Base-by-base conservation (phyloP, 2,888 invertebrate species). In the Stenodera caucasica region DNA sequence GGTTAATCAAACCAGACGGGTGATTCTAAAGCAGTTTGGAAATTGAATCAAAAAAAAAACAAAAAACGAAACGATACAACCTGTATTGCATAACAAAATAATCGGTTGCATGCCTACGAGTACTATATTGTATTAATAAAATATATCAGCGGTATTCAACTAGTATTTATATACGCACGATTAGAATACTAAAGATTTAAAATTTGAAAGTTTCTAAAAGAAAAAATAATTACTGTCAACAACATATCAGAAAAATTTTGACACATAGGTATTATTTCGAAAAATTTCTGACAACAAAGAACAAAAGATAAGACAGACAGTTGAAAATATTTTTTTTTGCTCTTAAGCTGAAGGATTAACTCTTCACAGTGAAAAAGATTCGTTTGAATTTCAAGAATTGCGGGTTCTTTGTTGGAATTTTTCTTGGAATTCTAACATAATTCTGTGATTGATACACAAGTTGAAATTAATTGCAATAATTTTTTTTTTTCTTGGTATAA, bases 1-100 rank as follows among this genome's bases (percentile, higher is more conserved):
- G 76, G 74, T 80, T 80, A 80, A 80, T 80, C 80, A 80, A 77
- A 72, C 70, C 68, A 62, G 57, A 66, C 15, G 15, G 32, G 11
- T 5, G 15, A 21, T 45, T n/a, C n/a, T n/a, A n/a, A n/a, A n/a
- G n/a, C n/a, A n/a, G n/a, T n/a, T n/a, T n/a, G n/a, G n/a, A n/a
- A n/a, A n/a, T n/a, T n/a, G n/a, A n/a, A n/a, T n/a, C n/a, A n/a
- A n/a, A n/a, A n/a, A n/a, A n/a, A n/a, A n/a, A n/a, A n/a, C n/a
- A n/a, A n/a, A n/a, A n/a, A n/a, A n/a, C n/a, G n/a, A n/a, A n/a
- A n/a, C n/a, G n/a, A n/a, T n/a, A n/a, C n/a, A n/a, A 66, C 70
- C 68, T 61, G 65, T 56, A 32, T 55, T 54, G 56, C 65, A 55
- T 45, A 40, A 37, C 49, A 35, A 61, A 51, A 23, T 59, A 53